These are phyloP conservation scores for western clawed frog (Xenopus tropicalis) DNA, from an alignment of 2,113 vertebrate species.

Conservation along the genomic window DNA sequence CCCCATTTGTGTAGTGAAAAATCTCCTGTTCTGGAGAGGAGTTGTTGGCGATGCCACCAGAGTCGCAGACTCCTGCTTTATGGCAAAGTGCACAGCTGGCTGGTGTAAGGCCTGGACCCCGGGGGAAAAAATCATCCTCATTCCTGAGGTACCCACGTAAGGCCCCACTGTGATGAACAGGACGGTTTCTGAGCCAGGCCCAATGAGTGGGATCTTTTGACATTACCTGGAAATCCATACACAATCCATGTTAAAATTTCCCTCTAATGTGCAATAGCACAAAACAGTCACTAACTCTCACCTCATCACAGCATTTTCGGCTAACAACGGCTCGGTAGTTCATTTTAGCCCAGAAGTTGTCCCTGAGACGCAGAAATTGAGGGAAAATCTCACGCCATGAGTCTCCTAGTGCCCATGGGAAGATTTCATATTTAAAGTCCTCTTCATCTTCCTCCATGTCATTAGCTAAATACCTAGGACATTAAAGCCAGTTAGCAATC, in stretches of 20 bases:
- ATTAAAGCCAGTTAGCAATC: no score
- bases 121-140: constrained; percentile 19
- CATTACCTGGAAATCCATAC: constrained; percentile 50
- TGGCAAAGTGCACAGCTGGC: constrained; percentile 44
- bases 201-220: constrained; percentile 51
- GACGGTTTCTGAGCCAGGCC: constrained; percentile 54
- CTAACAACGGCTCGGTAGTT: constrained; percentile 55
- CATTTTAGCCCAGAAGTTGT: constrained; percentile 56
- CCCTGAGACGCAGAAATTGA: constrained; percentile 50
- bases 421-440: constrained; percentile 58
- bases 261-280: no score
- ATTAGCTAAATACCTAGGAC: constrained; percentile 58
- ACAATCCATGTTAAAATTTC: no score
- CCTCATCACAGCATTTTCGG: constrained; percentile 57
- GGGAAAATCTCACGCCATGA: constrained; percentile 44
- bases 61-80: neutral
- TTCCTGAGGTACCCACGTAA: constrained; percentile 37
- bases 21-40: constrained; percentile 3
- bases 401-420: constrained; percentile 55
- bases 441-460: constrained; percentile 65
- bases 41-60: neutral
- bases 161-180: constrained; percentile 51
- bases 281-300: constrained; percentile 1
- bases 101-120: constrained; percentile 32
- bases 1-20: neutral